Conservation (phyloP, 2,797 vertebrate species). For the Dendrocincla tyrannina region DNA sequence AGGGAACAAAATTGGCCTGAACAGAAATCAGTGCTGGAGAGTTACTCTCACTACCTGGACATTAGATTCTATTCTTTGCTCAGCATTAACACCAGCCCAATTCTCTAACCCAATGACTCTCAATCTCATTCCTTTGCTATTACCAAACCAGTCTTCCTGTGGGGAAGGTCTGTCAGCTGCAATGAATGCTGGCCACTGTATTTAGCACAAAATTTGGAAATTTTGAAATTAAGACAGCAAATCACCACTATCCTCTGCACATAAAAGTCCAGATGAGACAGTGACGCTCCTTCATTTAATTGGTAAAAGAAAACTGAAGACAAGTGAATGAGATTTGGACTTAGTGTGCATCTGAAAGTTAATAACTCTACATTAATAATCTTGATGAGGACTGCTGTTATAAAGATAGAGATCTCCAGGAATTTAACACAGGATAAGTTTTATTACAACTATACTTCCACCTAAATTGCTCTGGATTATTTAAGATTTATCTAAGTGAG, state of each 20-base stretch:
- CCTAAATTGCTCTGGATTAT: background rate
- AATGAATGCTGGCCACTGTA: background rate
- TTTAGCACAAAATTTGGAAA: background rate
- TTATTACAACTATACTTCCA: background rate
- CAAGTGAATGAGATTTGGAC: background rate
- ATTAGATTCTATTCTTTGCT: background rate
- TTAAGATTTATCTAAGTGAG: background rate
- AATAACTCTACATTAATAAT: background rate
- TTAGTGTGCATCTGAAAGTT: background rate
- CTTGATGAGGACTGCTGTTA: background rate
- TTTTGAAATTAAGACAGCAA: background rate
- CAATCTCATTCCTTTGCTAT: background rate
- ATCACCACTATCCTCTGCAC: background rate
- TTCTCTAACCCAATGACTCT: background rate
- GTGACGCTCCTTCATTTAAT: background rate
- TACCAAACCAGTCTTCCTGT: background rate
- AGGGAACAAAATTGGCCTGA: background rate
- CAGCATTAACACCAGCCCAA: background rate
- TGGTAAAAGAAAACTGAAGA: background rate
- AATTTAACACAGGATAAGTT: background rate
- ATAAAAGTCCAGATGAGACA: background rate
- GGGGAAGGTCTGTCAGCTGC: background rate
- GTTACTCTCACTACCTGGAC: background rate
- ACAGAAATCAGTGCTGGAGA: background rate
- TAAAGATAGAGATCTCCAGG: background rate